Percentiles rank a stretch among this genome's conserved stretches.
These are phyloP conservation scores for Rissa tridactyla DNA, from an alignment of 2,113 vertebrate species.

Conservation along the genomic window DNA sequence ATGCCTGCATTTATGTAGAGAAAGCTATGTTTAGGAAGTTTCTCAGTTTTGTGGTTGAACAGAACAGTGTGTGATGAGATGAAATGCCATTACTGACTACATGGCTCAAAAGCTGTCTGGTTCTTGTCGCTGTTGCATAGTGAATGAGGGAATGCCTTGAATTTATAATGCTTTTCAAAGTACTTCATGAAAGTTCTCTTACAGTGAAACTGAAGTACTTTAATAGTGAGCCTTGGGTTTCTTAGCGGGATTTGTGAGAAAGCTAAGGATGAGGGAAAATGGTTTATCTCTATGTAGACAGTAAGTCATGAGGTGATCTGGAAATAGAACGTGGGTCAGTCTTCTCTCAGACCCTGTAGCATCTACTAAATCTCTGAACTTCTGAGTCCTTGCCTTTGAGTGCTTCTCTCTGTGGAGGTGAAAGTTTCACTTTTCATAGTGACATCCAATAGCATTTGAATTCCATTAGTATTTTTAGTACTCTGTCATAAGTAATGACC, in stretches of 20 bases:
- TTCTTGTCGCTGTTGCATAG: background rate
- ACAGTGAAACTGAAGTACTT: background rate
- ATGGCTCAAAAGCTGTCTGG: background rate
- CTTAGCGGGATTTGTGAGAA: background rate
- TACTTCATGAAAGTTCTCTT: background rate
- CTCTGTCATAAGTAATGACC: constrained; percentile 2
- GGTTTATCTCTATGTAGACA: background rate
- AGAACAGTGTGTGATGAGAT: background rate
- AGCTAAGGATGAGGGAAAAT: background rate
- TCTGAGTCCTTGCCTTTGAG: background rate
- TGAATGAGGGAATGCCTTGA: background rate
- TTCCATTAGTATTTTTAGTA: constrained; percentile 71
- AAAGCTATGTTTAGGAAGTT: background rate
- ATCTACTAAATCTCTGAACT: background rate
- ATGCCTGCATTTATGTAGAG: background rate
- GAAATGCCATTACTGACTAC: background rate
- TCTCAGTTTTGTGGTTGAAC: background rate
- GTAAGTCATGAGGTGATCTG: background rate
- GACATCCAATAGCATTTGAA: constrained; percentile 59
- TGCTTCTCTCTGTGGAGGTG: background rate
- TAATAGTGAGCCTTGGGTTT: background rate
- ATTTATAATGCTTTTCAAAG: background rate
- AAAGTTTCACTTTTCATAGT: constrained; percentile 37
- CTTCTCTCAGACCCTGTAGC: background rate
- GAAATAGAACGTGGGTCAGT: background rate